Base-by-base conservation (phyloP, 2,888 invertebrate genomes). In the Melieria crassipennis region DNA sequence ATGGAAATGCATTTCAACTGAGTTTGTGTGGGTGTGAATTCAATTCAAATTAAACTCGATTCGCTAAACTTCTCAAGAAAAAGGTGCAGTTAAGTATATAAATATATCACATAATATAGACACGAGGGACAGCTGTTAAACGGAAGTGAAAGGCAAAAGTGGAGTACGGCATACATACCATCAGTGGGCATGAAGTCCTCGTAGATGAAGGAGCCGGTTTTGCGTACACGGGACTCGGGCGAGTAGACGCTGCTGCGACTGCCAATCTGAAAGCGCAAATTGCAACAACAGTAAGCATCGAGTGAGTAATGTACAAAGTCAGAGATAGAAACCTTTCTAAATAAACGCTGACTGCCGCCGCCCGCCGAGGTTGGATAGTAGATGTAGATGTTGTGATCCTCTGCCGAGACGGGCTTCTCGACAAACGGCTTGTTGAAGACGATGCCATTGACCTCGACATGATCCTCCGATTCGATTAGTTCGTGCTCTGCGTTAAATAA, bases 111-210 rank as follows among this genome's bases (percentile, higher is more conserved):
- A 60, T 47, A 30, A 50, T 52, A 52, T 67, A 60, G 47, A 55
- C 69, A 11, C 30, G 62, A 62, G 62, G 62, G 47, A 69, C 69
- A 62, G 30, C 5, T 46, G 52, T 2, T 42, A 64, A 30, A 58
- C 16, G 16, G 42, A 50, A n/a, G 11, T 42, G 55, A 11, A 30
- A 4, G 50, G 10, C 13, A 57, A 65, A 50, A 45, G 30, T 30
- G 9, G 11, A 50, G 9, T 50, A 50, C 11, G 9, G 50, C 10
- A 73, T 78, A 82, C 89, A 89, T 89, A 88, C 99, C 99, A 90
- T 99, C 99, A 52, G 99, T 99, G 6, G 99, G 99, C 98, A 99
- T 99, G 87, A 99, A 99, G 88, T 99, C 99, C 90, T 99, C 99
- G 87, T 99, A 99, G 84, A 99, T 98, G 87, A 96, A 99, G 10